Base-by-base conservation (phyloP, 2,797 vertebrate genomes). In the Scarus forsteni region DNA sequence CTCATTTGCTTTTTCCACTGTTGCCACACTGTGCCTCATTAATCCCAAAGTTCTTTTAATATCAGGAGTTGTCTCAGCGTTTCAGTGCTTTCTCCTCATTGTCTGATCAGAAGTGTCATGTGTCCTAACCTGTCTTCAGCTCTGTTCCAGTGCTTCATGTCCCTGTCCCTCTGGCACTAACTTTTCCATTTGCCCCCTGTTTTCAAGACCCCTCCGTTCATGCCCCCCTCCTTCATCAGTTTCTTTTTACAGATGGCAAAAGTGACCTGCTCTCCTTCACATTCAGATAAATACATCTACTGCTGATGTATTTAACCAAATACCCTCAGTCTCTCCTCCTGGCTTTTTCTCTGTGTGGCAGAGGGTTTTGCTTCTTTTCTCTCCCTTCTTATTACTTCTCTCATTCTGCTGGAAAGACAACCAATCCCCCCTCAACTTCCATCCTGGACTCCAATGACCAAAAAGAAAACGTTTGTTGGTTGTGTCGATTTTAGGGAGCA, bases 251-350 rank as follows among this genome's bases (percentile, higher is more conserved):
- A 93, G 92, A 92, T 90, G 75, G 79, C 87, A 88, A 79, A 88
- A 85, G 84, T 68, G 80, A 81, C 55, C 80, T 85, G 39, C 60
- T 80, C 82, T 77, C 71, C 79, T 67, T 89, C 71, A 85, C 84
- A 83, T 85, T 86, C 66, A 63, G 70, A 92, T 90, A 94, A 94
- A 94, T 93, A 87, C 93, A 93, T 94, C 89, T 60, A 6, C 75
- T 78, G 84, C 77, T 85, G 92, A 94, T 94, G 92, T 90, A 93
- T 93, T 94, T 93, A 86, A 87, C 78, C 87, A 65, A 74, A 88
- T 77, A 70, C 73, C 80, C 77, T 74, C 81, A 64, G 73, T 83
- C 77, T 86, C 70, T 82, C 42, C 52, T 55, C 46, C 69, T 56
- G 53, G 78, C 81, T 85, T 79, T 76, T 55, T 51, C 70, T 88